Base-by-base conservation (phyloP, 1,140 invertebrate species). In the Dermatophagoides farinae region DNA sequence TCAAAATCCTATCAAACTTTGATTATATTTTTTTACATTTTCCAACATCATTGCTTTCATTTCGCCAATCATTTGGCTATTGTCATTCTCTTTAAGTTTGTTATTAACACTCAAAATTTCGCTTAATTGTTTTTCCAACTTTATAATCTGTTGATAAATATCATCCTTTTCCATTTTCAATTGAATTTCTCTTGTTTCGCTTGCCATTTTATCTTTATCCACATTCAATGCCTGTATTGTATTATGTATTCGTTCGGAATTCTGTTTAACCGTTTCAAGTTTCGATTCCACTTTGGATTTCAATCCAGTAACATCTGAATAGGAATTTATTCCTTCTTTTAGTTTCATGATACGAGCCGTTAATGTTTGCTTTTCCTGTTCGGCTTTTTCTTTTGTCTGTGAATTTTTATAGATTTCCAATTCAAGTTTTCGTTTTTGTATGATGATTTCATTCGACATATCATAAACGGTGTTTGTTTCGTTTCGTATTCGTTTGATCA, bases 381-480 rank as follows among this genome's bases (percentile, higher is more conserved):
- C 41, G 2, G 60, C 60, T 40, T 64, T 64, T 10, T 20, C 18
- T 38, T 61, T 51, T n/a, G 57, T 16, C 40, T 64, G 62, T 43
- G 57, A 18, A 46, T 53, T 64, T 39, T 64, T 64, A 46, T 61
- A 49, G 16, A 61, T 46, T 40, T 64, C 62, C 37, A 64, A 47
- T 37, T 61, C 44, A 5, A 64, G 22, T 37, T 64, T 64, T 50
- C 62, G 50, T 43, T 55, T 61, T n/a, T 64, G 61, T 46, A 62
- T 47, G 16, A 62, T 52, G 12, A 62, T 14, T 31, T 43, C 41
- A 12, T 62, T 47, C 16, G 5, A 23, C 20, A 57, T 50, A 20
- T 49, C 8, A 23, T 54, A 50, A 22, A 5, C 9, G 1, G 18
- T 40, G 8, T 14, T 38, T n/a, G 25, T 20, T 4, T 25, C 53